Base-by-base conservation (phyloP, 2,888 invertebrate genomes). In the Drosophila formosana region DNA sequence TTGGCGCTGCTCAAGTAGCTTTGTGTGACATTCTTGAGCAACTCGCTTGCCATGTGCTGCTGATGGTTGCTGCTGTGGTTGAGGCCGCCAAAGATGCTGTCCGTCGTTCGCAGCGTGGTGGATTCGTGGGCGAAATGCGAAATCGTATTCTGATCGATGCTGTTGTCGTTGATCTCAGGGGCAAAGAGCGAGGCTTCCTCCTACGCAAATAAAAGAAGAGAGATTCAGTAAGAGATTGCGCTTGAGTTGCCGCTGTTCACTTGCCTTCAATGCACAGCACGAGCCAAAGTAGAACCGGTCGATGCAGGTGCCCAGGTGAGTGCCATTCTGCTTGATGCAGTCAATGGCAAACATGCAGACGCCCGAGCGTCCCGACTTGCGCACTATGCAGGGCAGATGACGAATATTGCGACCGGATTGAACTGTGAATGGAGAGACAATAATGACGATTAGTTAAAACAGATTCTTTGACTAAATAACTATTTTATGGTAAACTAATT, bases 261-360 rank as follows among this genome's bases (percentile, higher is more conserved):
- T 83, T 75, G 92, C 93, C 76, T 95, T 95, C 63, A 97, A 94
- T 86, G 96, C 96, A 91, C 98, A 98, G 91, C 98, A 98, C 34
- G 97, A 97, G 60, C 98, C 98, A 91, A 98, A 98, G 93, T 97
- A 98, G 92, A 98, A 98, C 75, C 97, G 95, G 92, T 98, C 98
- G 89, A 98, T 97, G 92, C 98, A 98, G 1, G 97, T 97, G 32
- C 97, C 98, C 77, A 98, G 93, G 88, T 98, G 98, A 0, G 97
- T 96, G 45, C 98, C 98, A 91, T 98, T 98, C 68, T 96, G 95
- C 93, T 97, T 97, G 50, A 97, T 94, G 91, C 98, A 98, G 88
- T 98, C 97, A 92, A 97, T 97, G 69, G 97, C 98, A 91, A 98
- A 98, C 98, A 98, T 98, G 90, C 98, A 98, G 0, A 97, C 94